Conservation (phyloP, 2,888 invertebrate species). For the Ochropacha duplaris region DNA sequence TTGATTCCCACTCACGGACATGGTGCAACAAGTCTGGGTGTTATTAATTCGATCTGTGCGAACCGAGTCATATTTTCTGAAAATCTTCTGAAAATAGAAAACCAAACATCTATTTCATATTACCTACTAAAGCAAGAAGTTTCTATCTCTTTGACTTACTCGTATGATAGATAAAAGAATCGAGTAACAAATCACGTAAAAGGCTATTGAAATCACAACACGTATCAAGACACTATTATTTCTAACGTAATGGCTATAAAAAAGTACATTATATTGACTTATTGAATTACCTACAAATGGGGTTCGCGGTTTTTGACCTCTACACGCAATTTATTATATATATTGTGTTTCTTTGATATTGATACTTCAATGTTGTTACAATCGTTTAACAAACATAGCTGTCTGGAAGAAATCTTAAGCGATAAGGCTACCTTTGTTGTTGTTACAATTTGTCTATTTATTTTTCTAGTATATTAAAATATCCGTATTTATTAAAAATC, state of each 20-base stretch:
- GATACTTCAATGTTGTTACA: not conserved
- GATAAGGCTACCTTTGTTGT: too few species aligned
- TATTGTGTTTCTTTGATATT: constrained; percentile 18
- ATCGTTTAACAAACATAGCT: too few species aligned
- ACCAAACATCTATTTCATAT: too few species aligned
- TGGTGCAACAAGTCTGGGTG: too few species aligned
- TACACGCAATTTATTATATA: constrained; percentile 22
- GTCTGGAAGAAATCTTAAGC: too few species aligned
- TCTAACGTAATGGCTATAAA: constrained; percentile 33
- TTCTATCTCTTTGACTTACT: not conserved
- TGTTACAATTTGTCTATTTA: too few species aligned
- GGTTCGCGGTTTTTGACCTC: constrained; percentile 27
- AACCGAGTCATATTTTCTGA: too few species aligned
- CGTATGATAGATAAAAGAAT: constrained; percentile 2
- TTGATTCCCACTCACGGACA: too few species aligned
- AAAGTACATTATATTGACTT: constrained; percentile 44
- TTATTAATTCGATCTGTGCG: too few species aligned
- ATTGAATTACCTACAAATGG: constrained; percentile 34
- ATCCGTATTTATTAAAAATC: too few species aligned
- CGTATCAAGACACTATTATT: constrained; percentile 38
- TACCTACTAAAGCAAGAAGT: not conserved
- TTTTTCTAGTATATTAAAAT: too few species aligned
- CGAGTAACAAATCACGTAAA: constrained; percentile 15
- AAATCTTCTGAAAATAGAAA: too few species aligned
- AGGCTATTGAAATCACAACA: constrained; percentile 24